Conservation (phyloP, 1,140 invertebrate species). For the Teleogryllus occipitalis region DNA sequence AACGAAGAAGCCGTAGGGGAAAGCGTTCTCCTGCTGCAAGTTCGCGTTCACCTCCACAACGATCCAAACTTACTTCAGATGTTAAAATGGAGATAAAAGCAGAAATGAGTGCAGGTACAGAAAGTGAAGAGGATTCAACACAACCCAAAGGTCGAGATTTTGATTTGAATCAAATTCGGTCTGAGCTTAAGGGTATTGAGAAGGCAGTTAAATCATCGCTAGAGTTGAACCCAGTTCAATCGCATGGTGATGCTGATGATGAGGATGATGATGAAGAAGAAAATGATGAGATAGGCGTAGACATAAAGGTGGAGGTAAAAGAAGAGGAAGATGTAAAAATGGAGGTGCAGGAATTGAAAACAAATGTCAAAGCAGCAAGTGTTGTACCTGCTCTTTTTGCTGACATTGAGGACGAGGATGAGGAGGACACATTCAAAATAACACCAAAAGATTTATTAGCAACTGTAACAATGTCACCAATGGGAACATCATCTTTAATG, state of each 20-base stretch:
- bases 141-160: slow-evolving; percentile 59
- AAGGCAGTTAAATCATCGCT: slow-evolving; percentile 44
- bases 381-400: no score
- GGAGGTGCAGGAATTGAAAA: neutral
- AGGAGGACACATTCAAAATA: neutral
- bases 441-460: neutral
- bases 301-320: slow-evolving; percentile 25
- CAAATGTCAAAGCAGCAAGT: neutral
- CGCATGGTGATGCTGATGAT: neutral
- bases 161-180: slow-evolving; percentile 73
- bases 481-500: neutral
- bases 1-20: slow-evolving; percentile 14
- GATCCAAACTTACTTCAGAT: slow-evolving; percentile 7
- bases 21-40: neutral
- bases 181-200: slow-evolving; percentile 70
- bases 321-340: slow-evolving; percentile 25
- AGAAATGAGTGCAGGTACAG: slow-evolving; percentile 32
- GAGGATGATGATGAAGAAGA: slow-evolving; percentile 8
- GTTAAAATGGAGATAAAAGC: slow-evolving; percentile 13
- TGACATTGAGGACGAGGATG: neutral
- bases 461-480: neutral
- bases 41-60: neutral
- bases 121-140: slow-evolving; percentile 32
- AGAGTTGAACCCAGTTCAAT: slow-evolving; percentile 16
- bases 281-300: neutral